These are phyloP conservation scores for Chelonia mydas DNA, from an alignment of 2,797 vertebrate genomes.

Conservation along the genomic window DNA sequence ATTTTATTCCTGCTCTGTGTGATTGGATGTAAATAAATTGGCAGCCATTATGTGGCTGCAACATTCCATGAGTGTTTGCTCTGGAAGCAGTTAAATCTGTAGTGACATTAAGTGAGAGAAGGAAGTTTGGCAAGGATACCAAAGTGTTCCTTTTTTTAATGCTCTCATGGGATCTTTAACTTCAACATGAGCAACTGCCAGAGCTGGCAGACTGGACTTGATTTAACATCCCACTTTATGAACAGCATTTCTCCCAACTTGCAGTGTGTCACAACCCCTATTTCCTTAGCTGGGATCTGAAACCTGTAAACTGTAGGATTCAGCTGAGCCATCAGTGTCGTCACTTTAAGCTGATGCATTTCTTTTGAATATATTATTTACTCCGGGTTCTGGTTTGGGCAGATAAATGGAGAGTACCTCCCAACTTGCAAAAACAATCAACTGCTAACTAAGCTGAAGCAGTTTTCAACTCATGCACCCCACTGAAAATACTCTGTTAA, in stretches of 20 bases:
- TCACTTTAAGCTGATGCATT: slow-evolving; percentile 16
- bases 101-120: slow-evolving; percentile 29
- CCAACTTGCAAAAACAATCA: background rate
- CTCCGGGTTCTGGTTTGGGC: slow-evolving; percentile 25
- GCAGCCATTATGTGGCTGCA: slow-evolving; percentile 42
- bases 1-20: slow-evolving; percentile 24
- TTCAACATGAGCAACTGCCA: slow-evolving; percentile 54
- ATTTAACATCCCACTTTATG: slow-evolving; percentile 48
- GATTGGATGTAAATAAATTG: slow-evolving; percentile 50
- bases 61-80: background rate
- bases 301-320: slow-evolving; percentile 46
- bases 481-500: background rate
- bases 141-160: slow-evolving; percentile 28
- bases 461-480: background rate
- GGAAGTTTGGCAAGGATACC: slow-evolving; percentile 49
- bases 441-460: background rate
- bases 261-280: slow-evolving; percentile 59
- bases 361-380: slow-evolving; percentile 45
- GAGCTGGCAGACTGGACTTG: slow-evolving; percentile 39
- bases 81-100: slow-evolving; percentile 20
- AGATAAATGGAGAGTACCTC: background rate
- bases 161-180: slow-evolving; percentile 56
- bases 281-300: slow-evolving; percentile 60
- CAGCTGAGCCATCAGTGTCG: slow-evolving; percentile 50
- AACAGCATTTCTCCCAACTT: slow-evolving; percentile 51